Conservation (phyloP, 2,888 invertebrate species). For the Anoplius nigerrimus region DNA sequence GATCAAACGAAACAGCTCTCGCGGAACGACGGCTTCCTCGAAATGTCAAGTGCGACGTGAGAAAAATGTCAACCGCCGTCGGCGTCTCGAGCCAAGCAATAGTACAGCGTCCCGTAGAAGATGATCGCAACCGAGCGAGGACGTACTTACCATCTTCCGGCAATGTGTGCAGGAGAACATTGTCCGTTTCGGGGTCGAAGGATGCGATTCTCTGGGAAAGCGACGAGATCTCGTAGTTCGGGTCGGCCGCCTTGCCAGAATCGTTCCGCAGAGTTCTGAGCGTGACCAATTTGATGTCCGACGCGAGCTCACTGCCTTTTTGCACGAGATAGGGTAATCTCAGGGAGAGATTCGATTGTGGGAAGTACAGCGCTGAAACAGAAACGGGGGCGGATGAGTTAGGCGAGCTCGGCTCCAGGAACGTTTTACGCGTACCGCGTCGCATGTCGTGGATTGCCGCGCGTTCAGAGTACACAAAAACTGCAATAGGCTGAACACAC, state of each 20-base stretch:
- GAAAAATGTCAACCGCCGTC: no score
- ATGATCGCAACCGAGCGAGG: neutral
- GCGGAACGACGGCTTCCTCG: no score
- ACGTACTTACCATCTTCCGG: constrained; percentile 56
- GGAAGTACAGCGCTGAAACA: constrained; percentile 70
- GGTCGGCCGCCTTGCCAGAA: constrained; percentile 51
- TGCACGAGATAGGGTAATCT: constrained; percentile 60
- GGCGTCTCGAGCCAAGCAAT: no score
- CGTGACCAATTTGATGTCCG: constrained; percentile 56
- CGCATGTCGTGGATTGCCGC: no score
- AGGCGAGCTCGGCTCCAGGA: no score
- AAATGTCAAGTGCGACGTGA: no score
- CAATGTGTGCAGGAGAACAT: constrained; percentile 45
- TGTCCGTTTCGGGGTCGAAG: constrained; percentile 24
- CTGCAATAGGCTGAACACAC: no score
- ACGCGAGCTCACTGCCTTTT: constrained; percentile 39
- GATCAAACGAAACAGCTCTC: no score
- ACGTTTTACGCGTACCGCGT: no score
- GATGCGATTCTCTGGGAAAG: constrained; percentile 43
- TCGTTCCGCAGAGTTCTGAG: constrained; percentile 65
- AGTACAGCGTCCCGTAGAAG: no score
- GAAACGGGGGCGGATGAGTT: constrained; percentile 17
- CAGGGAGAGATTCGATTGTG: constrained; percentile 67
- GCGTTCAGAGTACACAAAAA: no score
- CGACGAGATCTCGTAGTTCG: constrained; percentile 58